These are phyloP conservation scores for Thymallus thymallus DNA, from an alignment of 2,113 vertebrate genomes.

Conservation along the genomic window DNA sequence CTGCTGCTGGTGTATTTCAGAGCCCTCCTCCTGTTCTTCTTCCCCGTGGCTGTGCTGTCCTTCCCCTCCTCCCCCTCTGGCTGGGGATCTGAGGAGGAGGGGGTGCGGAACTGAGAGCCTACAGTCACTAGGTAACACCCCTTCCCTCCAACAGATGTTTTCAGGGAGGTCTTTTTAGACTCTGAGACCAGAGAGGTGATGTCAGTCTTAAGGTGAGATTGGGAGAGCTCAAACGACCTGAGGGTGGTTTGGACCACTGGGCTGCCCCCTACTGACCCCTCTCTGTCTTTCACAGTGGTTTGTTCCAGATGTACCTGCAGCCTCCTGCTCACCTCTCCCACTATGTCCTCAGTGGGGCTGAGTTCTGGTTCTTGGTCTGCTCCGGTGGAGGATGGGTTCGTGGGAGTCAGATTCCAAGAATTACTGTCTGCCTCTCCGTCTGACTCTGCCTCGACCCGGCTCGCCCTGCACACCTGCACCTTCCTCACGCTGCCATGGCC, in stretches of 20 bases:
- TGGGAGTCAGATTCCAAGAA: slow-evolving; percentile 39
- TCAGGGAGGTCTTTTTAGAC: slow-evolving; percentile 54
- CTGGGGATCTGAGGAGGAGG: slow-evolving; percentile 26
- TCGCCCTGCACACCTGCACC: slow-evolving; percentile 37
- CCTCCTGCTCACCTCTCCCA: slow-evolving; percentile 64
- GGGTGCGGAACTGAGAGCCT: slow-evolving; percentile 35
- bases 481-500: slow-evolving; percentile 65
- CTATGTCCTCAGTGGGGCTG: slow-evolving; percentile 48
- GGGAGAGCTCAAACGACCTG: slow-evolving; percentile 28
- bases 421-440: slow-evolving; percentile 16
- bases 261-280: neutral
- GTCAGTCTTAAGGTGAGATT: slow-evolving; percentile 28
- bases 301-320: slow-evolving; percentile 63
- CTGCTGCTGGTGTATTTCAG: slow-evolving; percentile 24
- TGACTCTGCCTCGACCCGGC: neutral
- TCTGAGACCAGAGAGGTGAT: slow-evolving; percentile 46
- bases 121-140: slow-evolving; percentile 58
- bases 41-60: slow-evolving; percentile 9
- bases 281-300: slow-evolving; percentile 14
- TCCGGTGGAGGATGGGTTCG: neutral
- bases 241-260: neutral
- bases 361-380: neutral
- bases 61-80: slow-evolving; percentile 1
- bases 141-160: slow-evolving; percentile 30
- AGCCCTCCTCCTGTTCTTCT: slow-evolving; percentile 24